These are phyloP conservation scores for Eupsittula cactorum DNA, from an alignment of 2,113 vertebrate species.

Conservation along the genomic window DNA sequence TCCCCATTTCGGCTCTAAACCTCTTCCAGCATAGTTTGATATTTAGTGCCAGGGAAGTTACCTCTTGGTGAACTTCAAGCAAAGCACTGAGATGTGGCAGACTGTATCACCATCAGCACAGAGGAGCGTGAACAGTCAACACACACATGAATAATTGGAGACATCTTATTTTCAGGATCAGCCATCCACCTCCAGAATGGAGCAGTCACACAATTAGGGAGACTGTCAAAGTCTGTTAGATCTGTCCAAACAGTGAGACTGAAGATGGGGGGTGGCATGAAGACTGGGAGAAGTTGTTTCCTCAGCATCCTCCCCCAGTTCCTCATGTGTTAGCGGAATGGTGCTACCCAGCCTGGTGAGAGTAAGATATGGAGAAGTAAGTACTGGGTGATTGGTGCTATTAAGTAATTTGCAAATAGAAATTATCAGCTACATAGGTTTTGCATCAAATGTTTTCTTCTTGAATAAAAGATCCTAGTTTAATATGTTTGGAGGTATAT, in stretches of 20 bases:
- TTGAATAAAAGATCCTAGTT: not conserved
- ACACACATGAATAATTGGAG: fast-evolving
- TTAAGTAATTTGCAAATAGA: not conserved
- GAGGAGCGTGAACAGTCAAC: not conserved
- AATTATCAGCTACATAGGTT: not conserved
- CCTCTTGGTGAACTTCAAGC: not conserved
- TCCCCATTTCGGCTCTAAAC: not conserved
- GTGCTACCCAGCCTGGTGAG: not conserved
- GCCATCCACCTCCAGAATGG: not conserved
- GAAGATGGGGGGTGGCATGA: not conserved
- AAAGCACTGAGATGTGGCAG: not conserved
- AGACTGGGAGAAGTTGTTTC: not conserved
- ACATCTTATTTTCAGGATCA: not conserved
- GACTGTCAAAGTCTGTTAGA: not conserved
- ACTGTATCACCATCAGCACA: not conserved
- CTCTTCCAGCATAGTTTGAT: not conserved
- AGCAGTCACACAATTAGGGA: not conserved
- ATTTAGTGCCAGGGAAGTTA: not conserved
- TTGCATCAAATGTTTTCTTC: not conserved
- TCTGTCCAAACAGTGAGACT: not conserved
- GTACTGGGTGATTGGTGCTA: not conserved
- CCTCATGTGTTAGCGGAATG: not conserved
- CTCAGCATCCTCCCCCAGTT: not conserved
- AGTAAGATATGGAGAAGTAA: not conserved
- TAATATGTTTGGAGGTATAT: not conserved